Evolutionary conservation across 2,113 vertebrate genomes (phyloP).

Genomic region (Ginglymostoma cirratum): DNA sequence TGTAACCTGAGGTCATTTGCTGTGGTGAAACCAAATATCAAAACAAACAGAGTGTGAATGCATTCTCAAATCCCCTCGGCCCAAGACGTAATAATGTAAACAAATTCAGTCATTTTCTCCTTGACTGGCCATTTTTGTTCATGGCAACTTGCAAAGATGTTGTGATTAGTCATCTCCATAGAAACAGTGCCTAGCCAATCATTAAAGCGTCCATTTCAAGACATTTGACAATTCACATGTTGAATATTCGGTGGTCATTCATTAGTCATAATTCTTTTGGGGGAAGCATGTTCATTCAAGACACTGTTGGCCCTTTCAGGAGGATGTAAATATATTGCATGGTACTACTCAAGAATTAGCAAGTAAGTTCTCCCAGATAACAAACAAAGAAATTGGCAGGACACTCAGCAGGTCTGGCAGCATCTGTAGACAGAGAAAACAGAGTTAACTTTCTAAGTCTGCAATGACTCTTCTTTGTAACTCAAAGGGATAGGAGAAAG

Average conservation of each 20-base stretch:
- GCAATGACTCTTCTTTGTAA: too few species aligned
- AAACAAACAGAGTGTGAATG: not conserved
- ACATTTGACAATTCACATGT: not conserved
- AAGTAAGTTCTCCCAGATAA: not conserved
- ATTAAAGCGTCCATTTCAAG: not conserved
- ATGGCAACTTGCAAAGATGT: not conserved
- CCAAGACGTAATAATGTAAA: not conserved
- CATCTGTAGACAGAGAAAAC: too few species aligned
- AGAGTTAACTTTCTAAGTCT: too few species aligned
- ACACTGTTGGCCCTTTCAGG: too few species aligned
- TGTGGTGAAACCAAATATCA: not conserved
- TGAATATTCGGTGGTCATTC: not conserved
- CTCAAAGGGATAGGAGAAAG: too few species aligned
- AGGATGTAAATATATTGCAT: not conserved
- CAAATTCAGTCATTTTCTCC: not conserved
- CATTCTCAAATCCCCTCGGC: not conserved
- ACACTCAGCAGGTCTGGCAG: too few species aligned
- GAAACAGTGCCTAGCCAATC: not conserved
- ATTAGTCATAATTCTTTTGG: not conserved
- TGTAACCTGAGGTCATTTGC: too few species aligned
- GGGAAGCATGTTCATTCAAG: not conserved
- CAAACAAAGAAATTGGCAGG: too few species aligned
- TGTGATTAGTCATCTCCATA: not conserved
- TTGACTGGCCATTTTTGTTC: not conserved
- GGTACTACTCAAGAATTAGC: not conserved